A percentile compares a stretch with the other conserved stretches of the same genome.
Conservation (phyloP, 1,140 invertebrate genomes). For the Teleogryllus occipitalis region DNA sequence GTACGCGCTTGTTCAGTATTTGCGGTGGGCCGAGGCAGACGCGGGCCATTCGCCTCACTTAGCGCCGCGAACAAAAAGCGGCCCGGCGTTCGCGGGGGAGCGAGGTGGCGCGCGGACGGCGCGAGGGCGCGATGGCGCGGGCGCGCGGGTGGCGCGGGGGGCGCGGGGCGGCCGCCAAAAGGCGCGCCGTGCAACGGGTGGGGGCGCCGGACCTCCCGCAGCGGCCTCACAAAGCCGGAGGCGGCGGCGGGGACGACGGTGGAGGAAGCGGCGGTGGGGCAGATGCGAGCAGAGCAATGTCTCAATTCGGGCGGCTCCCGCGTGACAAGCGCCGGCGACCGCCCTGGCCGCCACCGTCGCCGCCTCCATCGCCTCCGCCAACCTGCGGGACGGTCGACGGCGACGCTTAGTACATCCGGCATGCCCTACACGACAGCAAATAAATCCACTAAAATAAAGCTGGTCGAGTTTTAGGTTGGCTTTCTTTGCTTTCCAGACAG, state of each 20-base stretch:
- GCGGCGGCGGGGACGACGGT: no score
- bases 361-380: neutral
- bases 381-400: neutral
- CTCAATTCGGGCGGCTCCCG: neutral
- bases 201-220: neutral
- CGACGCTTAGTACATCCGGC: neutral
- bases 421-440: neutral
- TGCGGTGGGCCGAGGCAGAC: neutral
- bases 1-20: neutral
- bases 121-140: no score
- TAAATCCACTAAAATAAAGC: conserved; percentile 2
- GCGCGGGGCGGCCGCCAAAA: no score
- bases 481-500: neutral
- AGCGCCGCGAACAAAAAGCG: neutral
- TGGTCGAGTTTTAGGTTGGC: neutral
- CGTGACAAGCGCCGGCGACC: no score
- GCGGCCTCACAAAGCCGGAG: neutral
- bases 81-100: neutral
- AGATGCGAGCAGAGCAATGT: conserved; percentile 3
- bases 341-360: neutral
- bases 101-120: neutral
- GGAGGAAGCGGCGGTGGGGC: no score
- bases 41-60: neutral
- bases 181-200: no score
- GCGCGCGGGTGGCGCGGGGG: no score